Base-by-base conservation (phyloP, 2,888 invertebrate genomes). In the Napeogenes inachia region DNA sequence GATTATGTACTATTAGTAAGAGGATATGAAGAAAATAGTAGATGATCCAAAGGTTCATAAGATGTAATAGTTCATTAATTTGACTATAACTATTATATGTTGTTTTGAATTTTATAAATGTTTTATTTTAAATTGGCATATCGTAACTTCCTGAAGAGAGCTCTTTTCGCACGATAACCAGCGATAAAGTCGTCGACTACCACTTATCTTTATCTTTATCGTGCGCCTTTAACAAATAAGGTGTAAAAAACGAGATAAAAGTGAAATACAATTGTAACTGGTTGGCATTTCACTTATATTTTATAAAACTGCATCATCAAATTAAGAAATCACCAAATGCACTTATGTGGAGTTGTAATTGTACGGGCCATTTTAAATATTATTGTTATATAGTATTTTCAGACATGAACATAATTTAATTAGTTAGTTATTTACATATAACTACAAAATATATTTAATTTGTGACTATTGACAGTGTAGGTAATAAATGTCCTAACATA, bases 141-240 rank as follows among this genome's bases (percentile, higher is more conserved):
- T 68, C 66, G 69, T 75, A 74, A 81, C 80, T 83, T 85, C 79
- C 82, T 81, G 77, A 77, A 79, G 78, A 80, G 72, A 81, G 79
- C 77, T 81, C 73, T 82, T 81, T 86, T 83, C 77, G 84, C 81
- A 79, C 85, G 81, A 85, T 81, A 85, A 78, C 74, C 72, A 64
- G 78, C 81, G 85, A 87, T 87, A 87, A 85, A 81, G 79, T 72
- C 81, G 81, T 81, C 80, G 80, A 79, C 82, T 80, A 76, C 82
- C 82, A 85, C 86, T 87, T 88, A 87, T 85, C 87, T 82, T 79
- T 84, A 85, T 81, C 85, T 81, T 85, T 86, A 88, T 88, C 88
- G 87, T 81, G 82, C 85, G 84, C 87, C 87, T 87, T 89, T 83
- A 81, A 82, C 87, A 89, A 89, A 88, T 87, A 89, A 87, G 85